phyloP scores from a whole-genome alignment of 1,140 invertebrate species.

The Thaumatotibia leucotreta region DNA sequence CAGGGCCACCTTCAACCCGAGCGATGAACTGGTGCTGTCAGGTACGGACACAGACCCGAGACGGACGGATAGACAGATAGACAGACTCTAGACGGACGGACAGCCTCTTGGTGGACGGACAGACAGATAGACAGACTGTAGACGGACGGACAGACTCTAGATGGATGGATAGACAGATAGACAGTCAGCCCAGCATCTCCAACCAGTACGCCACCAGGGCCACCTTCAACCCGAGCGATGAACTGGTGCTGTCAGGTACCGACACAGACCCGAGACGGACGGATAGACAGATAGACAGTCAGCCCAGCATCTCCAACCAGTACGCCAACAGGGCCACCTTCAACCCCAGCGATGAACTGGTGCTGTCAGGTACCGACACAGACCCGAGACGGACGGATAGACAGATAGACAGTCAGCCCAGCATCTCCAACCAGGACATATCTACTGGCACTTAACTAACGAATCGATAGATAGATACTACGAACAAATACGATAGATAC shows the following conservation, averaged over 20 bases:
- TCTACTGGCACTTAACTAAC: too few relatives aligned
- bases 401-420: background rate
- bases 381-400: conserved; percentile 80
- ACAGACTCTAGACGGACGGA: too few relatives aligned
- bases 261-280: conserved; percentile 15
- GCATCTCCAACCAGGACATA: too few relatives aligned
- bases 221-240: conserved; percentile 93
- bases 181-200: conserved; percentile 84
- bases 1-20: conserved; percentile 94
- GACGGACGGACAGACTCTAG: conserved; percentile 68
- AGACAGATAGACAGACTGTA: background rate
- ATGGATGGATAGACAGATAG: too few relatives aligned
- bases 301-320: conserved; percentile 90
- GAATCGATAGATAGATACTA: too few relatives aligned
- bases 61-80: conserved; percentile 15
- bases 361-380: conserved; percentile 87
- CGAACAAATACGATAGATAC: too few relatives aligned
- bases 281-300: conserved; percentile 83
- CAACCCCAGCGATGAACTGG: conserved; percentile 93
- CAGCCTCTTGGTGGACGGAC: conserved; percentile 64
- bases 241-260: conserved; percentile 89
- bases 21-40: conserved; percentile 95
- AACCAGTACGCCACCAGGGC: conserved; percentile 88
- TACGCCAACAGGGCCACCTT: conserved; percentile 96
- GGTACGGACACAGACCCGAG: too few relatives aligned